These are phyloP conservation scores for Cylas formicarius DNA, from an alignment of 1,140 invertebrate species.

Conservation along the genomic window DNA sequence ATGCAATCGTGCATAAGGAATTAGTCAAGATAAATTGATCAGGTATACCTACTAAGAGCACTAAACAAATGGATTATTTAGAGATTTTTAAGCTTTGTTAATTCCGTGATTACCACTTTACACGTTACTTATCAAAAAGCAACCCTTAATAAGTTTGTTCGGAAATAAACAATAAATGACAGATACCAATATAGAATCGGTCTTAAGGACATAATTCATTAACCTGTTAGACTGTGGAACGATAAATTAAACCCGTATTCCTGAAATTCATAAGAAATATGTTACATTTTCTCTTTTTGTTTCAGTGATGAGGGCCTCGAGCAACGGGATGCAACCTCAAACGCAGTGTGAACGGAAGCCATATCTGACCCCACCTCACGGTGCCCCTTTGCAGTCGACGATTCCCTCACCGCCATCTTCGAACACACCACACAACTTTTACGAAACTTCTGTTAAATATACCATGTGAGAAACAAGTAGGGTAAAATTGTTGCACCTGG, in stretches of 20 bases:
- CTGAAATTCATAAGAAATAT: neutral
- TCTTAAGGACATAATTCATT: neutral
- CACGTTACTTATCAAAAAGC: too few species aligned
- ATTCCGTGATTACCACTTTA: too few species aligned
- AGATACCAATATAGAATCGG: neutral
- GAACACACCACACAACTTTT: constrained; percentile 38
- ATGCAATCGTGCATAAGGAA: too few species aligned
- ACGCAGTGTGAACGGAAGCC: constrained; percentile 41
- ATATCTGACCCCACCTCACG: constrained; percentile 37
- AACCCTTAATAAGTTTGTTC: too few species aligned
- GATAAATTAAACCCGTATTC: neutral
- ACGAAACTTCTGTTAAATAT: constrained; percentile 40
- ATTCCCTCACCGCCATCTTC: constrained; percentile 39
- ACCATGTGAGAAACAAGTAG: constrained; percentile 31
- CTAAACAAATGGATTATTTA: too few species aligned
- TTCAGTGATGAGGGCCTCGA: constrained; percentile 36
- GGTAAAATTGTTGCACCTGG: too few species aligned
- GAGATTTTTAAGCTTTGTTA: too few species aligned
- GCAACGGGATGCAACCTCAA: constrained; percentile 28
- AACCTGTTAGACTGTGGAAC: neutral
- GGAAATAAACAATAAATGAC: neutral
- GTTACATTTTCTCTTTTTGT: constrained; percentile 19
- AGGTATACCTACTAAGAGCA: too few species aligned
- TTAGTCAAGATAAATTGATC: too few species aligned
- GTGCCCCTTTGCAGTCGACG: constrained; percentile 36